Evolutionary conservation across 2,113 vertebrate genomes (phyloP).

Genomic region (Caranx ignobilis): DNA sequence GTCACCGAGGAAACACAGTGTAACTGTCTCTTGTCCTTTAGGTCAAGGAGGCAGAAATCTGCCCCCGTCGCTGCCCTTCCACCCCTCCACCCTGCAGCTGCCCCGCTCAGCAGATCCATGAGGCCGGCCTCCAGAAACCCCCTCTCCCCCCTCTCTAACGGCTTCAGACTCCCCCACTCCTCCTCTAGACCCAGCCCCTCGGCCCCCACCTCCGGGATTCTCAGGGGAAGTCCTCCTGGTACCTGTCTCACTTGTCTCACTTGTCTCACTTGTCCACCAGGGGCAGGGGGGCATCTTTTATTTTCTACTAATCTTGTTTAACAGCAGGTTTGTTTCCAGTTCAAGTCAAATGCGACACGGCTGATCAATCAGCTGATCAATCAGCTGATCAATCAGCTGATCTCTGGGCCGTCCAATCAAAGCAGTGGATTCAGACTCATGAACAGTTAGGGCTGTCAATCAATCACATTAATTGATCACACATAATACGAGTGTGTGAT

Average conservation of each 20-base stretch:
- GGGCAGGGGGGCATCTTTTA: too few species aligned
- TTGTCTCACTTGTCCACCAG: too few species aligned
- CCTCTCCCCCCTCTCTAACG: conserved; percentile 63
- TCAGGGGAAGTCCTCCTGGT: conserved; percentile 77
- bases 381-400: too few species aligned
- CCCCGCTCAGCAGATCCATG: conserved; percentile 54
- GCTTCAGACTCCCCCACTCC: conserved; percentile 62
- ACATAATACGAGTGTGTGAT: too few species aligned
- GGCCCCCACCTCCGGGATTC: conserved; percentile 58
- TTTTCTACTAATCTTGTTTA: too few species aligned
- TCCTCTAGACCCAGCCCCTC: conserved; percentile 71
- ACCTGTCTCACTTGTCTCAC: background rate
- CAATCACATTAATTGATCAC: too few species aligned
- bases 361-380: too few species aligned
- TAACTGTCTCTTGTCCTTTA: conserved; percentile 77
- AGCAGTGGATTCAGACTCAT: too few species aligned
- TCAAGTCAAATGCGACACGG: too few species aligned
- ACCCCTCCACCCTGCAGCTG: conserved; percentile 47
- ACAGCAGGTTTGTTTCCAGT: too few species aligned
- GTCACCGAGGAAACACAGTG: conserved; percentile 13
- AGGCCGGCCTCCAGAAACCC: conserved; percentile 62
- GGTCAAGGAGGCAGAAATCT: conserved; percentile 68
- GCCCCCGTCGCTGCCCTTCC: conserved; percentile 54
- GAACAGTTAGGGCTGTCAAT: too few species aligned
- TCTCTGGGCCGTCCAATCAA: too few species aligned